Conservation (phyloP, 2,113 vertebrate genomes). For the Pachycephala philippinensis region DNA sequence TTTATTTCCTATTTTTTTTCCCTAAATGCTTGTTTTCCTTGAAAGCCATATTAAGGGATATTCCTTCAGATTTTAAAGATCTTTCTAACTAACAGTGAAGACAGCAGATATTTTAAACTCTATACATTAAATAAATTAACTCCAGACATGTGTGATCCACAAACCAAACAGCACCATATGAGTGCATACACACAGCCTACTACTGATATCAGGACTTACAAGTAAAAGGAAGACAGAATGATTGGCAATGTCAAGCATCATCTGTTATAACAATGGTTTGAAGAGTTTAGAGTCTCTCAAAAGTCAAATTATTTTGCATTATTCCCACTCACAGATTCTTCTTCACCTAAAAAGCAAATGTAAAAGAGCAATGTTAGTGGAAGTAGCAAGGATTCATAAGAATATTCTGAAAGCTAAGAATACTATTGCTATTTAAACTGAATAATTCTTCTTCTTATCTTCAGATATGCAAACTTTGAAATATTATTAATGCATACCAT, state of each 20-base stretch:
- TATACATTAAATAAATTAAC: neutral
- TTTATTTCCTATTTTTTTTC: neutral
- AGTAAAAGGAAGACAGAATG: neutral
- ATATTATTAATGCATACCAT: neutral
- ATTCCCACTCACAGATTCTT: neutral
- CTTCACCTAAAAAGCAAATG: neutral
- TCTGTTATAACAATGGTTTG: neutral
- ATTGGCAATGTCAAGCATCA: neutral
- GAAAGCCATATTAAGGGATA: neutral
- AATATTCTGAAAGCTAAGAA: neutral
- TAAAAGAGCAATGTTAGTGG: neutral
- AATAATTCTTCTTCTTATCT: neutral
- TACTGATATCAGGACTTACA: neutral
- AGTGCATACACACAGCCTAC: neutral
- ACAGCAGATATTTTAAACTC: neutral
- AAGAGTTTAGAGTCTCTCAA: neutral
- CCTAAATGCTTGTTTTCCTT: neutral
- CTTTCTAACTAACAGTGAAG: neutral
- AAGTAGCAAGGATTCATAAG: neutral
- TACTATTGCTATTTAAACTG: neutral
- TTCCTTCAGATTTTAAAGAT: neutral
- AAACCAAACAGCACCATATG: neutral
- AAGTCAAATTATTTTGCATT: conserved; percentile 9
- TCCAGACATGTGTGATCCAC: neutral
- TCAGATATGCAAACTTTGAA: neutral